A percentile compares a stretch with the other conserved stretches of the same genome.
phyloP scores from a whole-genome alignment of 2,888 invertebrate species.

The Tromatobia lineatoria region DNA sequence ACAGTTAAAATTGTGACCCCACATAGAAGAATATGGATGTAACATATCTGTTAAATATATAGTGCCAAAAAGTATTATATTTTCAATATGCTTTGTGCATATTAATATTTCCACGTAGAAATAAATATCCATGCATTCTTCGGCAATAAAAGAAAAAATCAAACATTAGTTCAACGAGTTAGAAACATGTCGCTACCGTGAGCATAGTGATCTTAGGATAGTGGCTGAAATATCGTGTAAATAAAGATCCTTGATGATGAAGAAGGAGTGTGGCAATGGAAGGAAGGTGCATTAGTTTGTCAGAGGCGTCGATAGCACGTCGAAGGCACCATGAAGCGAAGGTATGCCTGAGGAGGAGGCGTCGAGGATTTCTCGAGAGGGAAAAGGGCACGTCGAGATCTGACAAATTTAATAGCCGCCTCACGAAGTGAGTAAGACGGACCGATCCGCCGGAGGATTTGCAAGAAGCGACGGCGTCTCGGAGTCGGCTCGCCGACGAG shows the following conservation, averaged over 20 bases:
- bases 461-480: constrained; percentile 50
- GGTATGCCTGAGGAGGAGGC: background rate
- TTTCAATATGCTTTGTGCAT: too few relatives aligned
- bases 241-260: constrained; percentile 13
- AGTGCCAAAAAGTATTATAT: too few relatives aligned
- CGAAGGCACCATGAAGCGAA: constrained; percentile 22
- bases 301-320: constrained; percentile 38
- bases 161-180: too few relatives aligned
- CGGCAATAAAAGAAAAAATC: too few relatives aligned
- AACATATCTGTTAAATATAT: too few relatives aligned
- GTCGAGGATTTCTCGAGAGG: constrained; percentile 36
- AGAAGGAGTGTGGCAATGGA: constrained; percentile 4
- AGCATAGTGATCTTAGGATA: background rate
- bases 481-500: constrained; percentile 15
- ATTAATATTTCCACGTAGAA: too few relatives aligned
- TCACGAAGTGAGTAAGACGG: constrained; percentile 53
- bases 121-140: too few relatives aligned
- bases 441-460: constrained; percentile 46
- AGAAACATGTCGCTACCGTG: background rate
- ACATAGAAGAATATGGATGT: too few relatives aligned
- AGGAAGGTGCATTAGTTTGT: constrained; percentile 5
- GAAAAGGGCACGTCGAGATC: constrained; percentile 46
- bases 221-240: background rate
- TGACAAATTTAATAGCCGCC: constrained; percentile 63
- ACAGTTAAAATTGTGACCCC: too few relatives aligned